These are phyloP conservation scores for Thunnus thynnus DNA, from an alignment of 2,113 vertebrate genomes.

Conservation along the genomic window DNA sequence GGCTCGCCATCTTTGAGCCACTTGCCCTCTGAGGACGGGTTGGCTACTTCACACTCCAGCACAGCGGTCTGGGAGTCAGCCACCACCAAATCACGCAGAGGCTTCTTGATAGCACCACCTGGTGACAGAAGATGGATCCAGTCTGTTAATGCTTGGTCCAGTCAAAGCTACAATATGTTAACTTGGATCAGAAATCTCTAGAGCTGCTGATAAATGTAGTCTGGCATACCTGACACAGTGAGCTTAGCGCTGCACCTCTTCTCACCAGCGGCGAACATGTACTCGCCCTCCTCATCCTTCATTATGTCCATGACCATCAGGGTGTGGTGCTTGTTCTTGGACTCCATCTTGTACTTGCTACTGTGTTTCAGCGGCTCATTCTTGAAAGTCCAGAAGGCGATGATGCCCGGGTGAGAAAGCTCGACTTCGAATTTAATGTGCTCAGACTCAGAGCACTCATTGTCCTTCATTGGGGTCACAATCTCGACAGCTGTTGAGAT, in stretches of 20 bases:
- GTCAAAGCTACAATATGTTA: too few species aligned
- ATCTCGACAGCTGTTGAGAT: constrained; percentile 80
- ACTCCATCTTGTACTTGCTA: constrained; percentile 93
- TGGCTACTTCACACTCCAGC: constrained; percentile 96
- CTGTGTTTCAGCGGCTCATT: constrained; percentile 88
- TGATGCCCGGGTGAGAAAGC: constrained; percentile 93
- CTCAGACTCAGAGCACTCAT: constrained; percentile 95
- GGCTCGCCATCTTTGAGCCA: constrained; percentile 92
- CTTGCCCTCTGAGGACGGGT: constrained; percentile 90
- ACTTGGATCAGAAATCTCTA: not conserved
- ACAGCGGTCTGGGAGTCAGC: constrained; percentile 93
- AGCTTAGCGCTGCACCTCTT: constrained; percentile 92
- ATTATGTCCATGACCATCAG: constrained; percentile 93
- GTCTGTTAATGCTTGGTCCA: not conserved
- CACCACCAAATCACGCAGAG: constrained; percentile 91
- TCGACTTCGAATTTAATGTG: constrained; percentile 94
- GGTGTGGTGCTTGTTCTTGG: constrained; percentile 88
- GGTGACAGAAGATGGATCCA: not conserved
- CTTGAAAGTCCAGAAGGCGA: constrained; percentile 95
- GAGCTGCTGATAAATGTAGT: not conserved
- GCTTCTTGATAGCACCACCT: constrained; percentile 96
- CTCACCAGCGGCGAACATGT: constrained; percentile 94
- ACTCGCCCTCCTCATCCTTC: constrained; percentile 98
- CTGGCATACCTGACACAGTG: constrained; percentile 90
- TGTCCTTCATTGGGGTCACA: constrained; percentile 89